These are phyloP conservation scores for Ormyrus thymus DNA, from an alignment of 2,888 invertebrate genomes.

Conservation along the genomic window DNA sequence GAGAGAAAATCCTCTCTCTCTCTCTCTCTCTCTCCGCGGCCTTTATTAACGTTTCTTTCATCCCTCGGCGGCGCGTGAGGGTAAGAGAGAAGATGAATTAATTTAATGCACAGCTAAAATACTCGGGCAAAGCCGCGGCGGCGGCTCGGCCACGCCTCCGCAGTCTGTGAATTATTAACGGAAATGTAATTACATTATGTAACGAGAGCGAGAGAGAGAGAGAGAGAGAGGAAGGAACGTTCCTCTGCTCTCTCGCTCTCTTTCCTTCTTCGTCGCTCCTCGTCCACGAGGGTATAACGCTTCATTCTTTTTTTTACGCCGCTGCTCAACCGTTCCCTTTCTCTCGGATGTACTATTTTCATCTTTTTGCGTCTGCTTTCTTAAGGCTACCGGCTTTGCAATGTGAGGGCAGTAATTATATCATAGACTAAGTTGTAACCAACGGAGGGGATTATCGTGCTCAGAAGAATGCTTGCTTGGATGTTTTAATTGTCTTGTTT, in stretches of 20 bases:
- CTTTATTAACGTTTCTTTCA: conserved; percentile 58
- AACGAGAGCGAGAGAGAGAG: conserved; percentile 8
- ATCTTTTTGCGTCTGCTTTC: too few relatives aligned
- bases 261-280: background rate
- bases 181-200: conserved; percentile 54
- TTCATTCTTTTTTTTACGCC: background rate
- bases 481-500: too few relatives aligned
- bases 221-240: background rate
- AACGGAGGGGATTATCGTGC: too few relatives aligned
- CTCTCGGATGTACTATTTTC: too few relatives aligned
- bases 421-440: too few relatives aligned
- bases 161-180: conserved; percentile 50
- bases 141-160: conserved; percentile 40
- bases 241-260: conserved; percentile 1
- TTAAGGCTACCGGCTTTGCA: too few relatives aligned
- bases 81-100: conserved; percentile 54
- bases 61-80: background rate
- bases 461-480: too few relatives aligned
- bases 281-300: background rate
- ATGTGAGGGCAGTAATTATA: too few relatives aligned
- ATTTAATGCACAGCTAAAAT: conserved; percentile 58
- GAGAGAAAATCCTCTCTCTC: too few relatives aligned
- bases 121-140: conserved; percentile 37
- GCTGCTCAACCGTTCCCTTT: too few relatives aligned
- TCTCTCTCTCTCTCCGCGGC: conserved; percentile 21